These are phyloP conservation scores for Branchellion lobata DNA, from an alignment of 2,888 invertebrate genomes.

Conservation along the genomic window DNA sequence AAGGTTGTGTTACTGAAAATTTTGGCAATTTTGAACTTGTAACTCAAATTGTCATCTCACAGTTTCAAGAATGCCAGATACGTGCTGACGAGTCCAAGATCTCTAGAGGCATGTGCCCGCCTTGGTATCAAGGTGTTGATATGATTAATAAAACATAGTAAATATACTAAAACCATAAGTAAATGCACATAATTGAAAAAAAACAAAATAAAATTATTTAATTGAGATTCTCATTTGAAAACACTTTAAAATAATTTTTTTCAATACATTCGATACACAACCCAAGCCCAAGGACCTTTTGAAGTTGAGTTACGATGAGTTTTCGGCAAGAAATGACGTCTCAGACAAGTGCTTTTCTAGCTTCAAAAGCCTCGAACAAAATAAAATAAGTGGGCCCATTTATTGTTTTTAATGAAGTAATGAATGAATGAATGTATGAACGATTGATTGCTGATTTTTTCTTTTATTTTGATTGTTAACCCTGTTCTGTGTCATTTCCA, in stretches of 20 bases:
- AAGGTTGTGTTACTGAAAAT: not conserved
- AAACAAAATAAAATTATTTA: too few relatives aligned
- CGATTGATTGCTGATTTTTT: too few relatives aligned
- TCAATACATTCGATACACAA: not conserved
- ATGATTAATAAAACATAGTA: not conserved
- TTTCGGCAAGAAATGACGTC: not conserved
- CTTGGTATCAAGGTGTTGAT: not conserved
- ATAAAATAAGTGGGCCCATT: not conserved
- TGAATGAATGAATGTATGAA: too few relatives aligned
- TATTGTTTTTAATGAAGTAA: too few relatives aligned
- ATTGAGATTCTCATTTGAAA: not conserved
- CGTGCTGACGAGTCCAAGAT: slow-evolving; percentile 12
- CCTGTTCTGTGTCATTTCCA: too few relatives aligned
- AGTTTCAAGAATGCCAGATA: not conserved
- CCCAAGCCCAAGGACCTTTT: slow-evolving; percentile 7
- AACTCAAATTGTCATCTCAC: not conserved
- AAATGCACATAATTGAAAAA: too few relatives aligned
- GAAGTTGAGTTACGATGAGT: not conserved
- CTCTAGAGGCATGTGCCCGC: not conserved
- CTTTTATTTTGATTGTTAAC: too few relatives aligned
- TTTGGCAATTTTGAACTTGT: not conserved
- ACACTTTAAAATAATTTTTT: not conserved
- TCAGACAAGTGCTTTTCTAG: not conserved
- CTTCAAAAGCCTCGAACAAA: slow-evolving; percentile 1
- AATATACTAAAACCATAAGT: too few relatives aligned